Conservation (phyloP, 2,113 vertebrate species). For the Cyphomyrus plagiostoma region DNA sequence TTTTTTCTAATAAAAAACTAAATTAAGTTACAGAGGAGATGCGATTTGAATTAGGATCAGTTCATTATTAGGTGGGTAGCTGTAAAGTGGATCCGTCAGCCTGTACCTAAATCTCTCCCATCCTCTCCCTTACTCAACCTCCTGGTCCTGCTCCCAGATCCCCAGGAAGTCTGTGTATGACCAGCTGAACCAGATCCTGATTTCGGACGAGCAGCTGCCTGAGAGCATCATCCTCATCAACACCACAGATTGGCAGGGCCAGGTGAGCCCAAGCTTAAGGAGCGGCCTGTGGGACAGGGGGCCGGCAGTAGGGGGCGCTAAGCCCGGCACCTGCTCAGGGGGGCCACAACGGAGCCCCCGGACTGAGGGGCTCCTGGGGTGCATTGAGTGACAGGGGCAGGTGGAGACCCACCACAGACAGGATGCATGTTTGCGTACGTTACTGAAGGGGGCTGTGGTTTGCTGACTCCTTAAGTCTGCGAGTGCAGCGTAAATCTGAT, state of each 20-base stretch:
- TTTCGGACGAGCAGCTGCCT: slow-evolving; percentile 49
- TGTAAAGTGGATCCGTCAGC: neutral
- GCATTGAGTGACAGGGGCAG: neutral
- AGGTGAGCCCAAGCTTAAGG: slow-evolving; percentile 18
- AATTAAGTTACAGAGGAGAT: neutral
- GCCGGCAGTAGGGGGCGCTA: too few relatives aligned
- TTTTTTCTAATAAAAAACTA: neutral
- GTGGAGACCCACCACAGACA: neutral
- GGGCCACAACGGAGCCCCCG: neutral
- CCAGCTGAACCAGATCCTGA: slow-evolving; percentile 52
- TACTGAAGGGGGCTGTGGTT: neutral
- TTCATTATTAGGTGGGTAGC: neutral
- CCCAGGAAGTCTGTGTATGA: slow-evolving; percentile 52
- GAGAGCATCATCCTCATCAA: slow-evolving; percentile 51
- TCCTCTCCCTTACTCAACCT: neutral
- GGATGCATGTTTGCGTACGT: neutral
- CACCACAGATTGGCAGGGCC: slow-evolving; percentile 52
- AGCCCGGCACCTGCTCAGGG: neutral
- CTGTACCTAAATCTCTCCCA: neutral
- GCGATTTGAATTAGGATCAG: neutral
- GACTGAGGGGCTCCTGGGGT: neutral
- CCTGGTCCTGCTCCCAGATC: slow-evolving; percentile 27
- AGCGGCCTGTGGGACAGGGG: neutral
- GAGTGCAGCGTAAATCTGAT: neutral
- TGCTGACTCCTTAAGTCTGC: neutral